Evolutionary conservation across 2,113 vertebrate species (phyloP).

Genomic region (Micronycteris hirsuta): DNA sequence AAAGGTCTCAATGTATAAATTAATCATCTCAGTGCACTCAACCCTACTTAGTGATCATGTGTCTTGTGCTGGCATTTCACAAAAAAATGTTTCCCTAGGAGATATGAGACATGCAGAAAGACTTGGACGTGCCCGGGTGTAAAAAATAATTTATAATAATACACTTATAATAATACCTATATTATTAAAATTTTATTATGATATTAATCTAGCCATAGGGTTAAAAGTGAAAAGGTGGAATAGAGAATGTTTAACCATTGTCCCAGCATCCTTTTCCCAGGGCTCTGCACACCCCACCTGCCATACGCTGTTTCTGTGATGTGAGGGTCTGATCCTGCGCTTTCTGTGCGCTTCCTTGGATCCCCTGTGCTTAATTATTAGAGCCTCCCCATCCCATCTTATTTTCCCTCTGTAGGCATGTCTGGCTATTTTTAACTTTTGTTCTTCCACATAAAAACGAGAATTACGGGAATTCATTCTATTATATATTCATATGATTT

Average conservation of each 20-base stretch:
- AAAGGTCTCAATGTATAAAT: neutral
- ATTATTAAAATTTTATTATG: neutral
- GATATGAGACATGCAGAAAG: neutral
- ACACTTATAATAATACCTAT: neutral
- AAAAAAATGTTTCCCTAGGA: neutral
- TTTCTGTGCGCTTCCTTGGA: neutral
- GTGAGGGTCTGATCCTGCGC: neutral
- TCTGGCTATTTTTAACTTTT: neutral
- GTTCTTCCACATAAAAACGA: constrained; percentile 8
- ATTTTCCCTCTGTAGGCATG: neutral
- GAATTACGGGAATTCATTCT: neutral
- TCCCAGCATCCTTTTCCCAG: neutral
- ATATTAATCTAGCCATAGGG: neutral
- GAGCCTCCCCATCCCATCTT: neutral
- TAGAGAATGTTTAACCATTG: neutral
- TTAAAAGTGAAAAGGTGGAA: neutral
- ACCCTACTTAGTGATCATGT: constrained; percentile 10
- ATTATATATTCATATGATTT: neutral
- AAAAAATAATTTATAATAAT: neutral
- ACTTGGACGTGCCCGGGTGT: neutral
- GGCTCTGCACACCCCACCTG: neutral
- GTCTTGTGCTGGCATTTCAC: constrained; percentile 20
- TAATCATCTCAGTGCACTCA: constrained; percentile 38
- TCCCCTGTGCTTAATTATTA: neutral
- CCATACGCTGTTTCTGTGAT: neutral